Evolutionary conservation across 1,140 invertebrate genomes (phyloP), one percentile per base, ranked within the genome.

Genomic region (Theocolax elegans): DNA sequence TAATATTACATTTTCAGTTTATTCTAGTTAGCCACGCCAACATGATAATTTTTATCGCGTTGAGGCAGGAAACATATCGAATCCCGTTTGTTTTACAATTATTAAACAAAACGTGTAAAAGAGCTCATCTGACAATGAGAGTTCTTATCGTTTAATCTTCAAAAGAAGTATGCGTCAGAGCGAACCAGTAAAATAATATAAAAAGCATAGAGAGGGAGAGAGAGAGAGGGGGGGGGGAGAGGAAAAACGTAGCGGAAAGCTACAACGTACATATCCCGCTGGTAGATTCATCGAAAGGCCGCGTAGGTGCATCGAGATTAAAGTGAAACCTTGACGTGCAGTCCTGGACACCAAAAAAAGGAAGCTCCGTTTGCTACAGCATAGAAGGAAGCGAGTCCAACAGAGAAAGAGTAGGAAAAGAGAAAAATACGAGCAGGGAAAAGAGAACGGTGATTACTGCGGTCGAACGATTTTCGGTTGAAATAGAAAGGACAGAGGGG

Each of bases 381-480:
- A 23, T 44, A 46, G 35, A 46, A 35, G n/a, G 53, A 58, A 65
- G 38, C 29, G 23, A 49, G 38, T 23, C 21, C n/a, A n/a, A 44
- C 31, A 29, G 19, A 29, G 17, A 67, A 48, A 48, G 25, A 56
- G 9, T 1, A 3, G 29, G 42, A 42, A n/a, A n/a, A 49, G 3
- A 49, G 17, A 46, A 21, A 56, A 19, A 49, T 48, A 35, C 35
- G 13, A 38, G 12, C 2, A n/a, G 63, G 23, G 38, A 29, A 53
- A 44, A 19, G 38, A 56, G 64, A 56, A 40, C 65, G 27, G 42
- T 59, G 65, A 67, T 67, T 59, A 67, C 65, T 59, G 54, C 31
- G 54, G 54, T 67, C 44, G 29, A 67, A 67, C 44, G 54, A 48
- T 67, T 67, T 67, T 58, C 54, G 29, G 7, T 25, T 53, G 40